These are phyloP conservation scores for Xenopus petersii DNA, from an alignment of 2,797 vertebrate species.

Conservation along the genomic window DNA sequence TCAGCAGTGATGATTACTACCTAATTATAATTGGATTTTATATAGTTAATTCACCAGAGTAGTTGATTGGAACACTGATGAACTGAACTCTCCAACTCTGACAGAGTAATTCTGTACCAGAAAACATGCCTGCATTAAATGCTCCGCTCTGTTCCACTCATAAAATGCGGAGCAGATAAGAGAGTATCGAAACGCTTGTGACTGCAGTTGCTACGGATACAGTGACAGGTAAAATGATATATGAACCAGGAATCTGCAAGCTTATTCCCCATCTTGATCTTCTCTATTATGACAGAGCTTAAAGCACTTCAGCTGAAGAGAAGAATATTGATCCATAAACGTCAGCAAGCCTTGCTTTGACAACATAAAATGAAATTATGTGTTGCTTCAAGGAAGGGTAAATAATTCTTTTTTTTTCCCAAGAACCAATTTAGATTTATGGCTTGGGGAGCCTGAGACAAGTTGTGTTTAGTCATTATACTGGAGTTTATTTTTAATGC, in stretches of 20 bases:
- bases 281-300: slow-evolving; percentile 42
- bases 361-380: slow-evolving; percentile 47
- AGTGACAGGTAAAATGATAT: slow-evolving; percentile 34
- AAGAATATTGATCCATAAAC: slow-evolving; percentile 46
- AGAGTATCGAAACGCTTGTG: slow-evolving; percentile 4
- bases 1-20: slow-evolving; percentile 37
- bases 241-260: slow-evolving; percentile 22
- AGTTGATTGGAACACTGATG: slow-evolving; percentile 42
- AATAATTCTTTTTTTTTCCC: slow-evolving; percentile 39
- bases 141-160: slow-evolving; percentile 1
- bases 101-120: slow-evolving; percentile 31
- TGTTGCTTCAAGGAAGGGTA: slow-evolving; percentile 42
- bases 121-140: slow-evolving; percentile 12
- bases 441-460: slow-evolving; percentile 39
- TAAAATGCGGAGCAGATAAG: slow-evolving; percentile 22
- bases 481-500: slow-evolving; percentile 38
- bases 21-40: slow-evolving; percentile 48
- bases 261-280: slow-evolving; percentile 33
- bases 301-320: slow-evolving; percentile 36
- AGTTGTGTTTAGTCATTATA: slow-evolving; percentile 38
- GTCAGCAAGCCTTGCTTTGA: slow-evolving; percentile 40
- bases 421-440: slow-evolving; percentile 44
- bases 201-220: slow-evolving; percentile 19
- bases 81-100: slow-evolving; percentile 25
- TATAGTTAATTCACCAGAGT: slow-evolving; percentile 37